phyloP scores from a whole-genome alignment of 2,797 vertebrate genomes.

The Phylloscopus collybita region DNA sequence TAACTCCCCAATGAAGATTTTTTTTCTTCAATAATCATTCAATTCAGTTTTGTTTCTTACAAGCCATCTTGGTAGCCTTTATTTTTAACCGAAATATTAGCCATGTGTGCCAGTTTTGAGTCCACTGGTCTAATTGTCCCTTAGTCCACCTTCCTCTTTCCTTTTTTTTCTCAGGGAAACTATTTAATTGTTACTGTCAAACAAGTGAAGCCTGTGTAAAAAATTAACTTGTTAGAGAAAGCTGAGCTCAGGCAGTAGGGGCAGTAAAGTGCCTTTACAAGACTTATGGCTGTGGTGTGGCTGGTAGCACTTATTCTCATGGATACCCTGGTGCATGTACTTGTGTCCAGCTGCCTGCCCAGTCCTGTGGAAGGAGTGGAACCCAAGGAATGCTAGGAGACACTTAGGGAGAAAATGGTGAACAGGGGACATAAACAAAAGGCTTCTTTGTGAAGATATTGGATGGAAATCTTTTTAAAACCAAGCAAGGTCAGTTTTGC shows the following conservation, averaged over 20 bases:
- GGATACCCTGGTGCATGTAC: not conserved
- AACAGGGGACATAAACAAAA: not conserved
- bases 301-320: not conserved
- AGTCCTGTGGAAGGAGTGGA: not conserved
- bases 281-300: not conserved
- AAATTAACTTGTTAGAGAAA: not conserved
- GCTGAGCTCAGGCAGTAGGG: not conserved
- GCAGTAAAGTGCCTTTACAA: not conserved
- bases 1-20: not conserved
- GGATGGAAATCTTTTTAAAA: not conserved
- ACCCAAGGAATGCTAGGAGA: not conserved
- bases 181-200: not conserved
- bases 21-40: not conserved
- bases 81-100: not conserved
- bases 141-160: not conserved
- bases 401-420: not conserved
- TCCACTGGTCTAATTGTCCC: not conserved
- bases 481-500: not conserved
- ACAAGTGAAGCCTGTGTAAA: not conserved
- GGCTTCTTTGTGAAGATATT: not conserved
- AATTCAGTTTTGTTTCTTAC: not conserved
- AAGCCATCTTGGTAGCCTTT: not conserved
- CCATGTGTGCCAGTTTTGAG: not conserved
- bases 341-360: not conserved
- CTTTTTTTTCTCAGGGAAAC: not conserved